Evolutionary conservation across 2,113 vertebrate species (phyloP).

Genomic region (Callopanchax toddi): DNA sequence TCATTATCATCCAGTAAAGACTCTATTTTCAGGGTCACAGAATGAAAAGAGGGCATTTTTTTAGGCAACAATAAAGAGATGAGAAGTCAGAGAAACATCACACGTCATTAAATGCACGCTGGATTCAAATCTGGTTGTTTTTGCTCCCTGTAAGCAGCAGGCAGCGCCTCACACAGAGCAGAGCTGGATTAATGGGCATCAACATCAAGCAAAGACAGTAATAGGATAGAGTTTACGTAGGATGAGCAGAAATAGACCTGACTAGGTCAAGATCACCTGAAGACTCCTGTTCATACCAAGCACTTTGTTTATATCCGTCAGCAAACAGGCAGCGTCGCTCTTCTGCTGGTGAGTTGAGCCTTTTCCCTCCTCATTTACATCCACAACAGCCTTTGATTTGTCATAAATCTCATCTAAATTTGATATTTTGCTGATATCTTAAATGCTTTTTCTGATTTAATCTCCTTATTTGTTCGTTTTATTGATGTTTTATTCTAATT

Average conservation of each 20-base stretch:
- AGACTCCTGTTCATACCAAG: slow-evolving; percentile 15
- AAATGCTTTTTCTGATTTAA: neutral
- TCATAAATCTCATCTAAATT: neutral
- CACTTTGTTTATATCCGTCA: slow-evolving; percentile 34
- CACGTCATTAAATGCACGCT: slow-evolving; percentile 12
- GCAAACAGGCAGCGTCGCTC: slow-evolving; percentile 12
- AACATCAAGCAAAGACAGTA: slow-evolving; percentile 66
- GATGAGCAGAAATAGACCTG: slow-evolving; percentile 69
- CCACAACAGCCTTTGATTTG: neutral
- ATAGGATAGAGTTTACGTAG: slow-evolving; percentile 68
- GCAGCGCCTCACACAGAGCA: slow-evolving; percentile 37
- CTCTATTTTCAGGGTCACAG: slow-evolving; percentile 73
- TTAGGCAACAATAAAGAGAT: slow-evolving; percentile 36
- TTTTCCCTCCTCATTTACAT: neutral
- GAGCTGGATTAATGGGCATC: slow-evolving; percentile 67
- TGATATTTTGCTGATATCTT: neutral
- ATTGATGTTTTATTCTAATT: neutral
- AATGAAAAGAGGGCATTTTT: slow-evolving; percentile 58
- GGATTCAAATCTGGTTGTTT: too few species aligned
- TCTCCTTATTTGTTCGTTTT: neutral
- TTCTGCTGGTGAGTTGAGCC: slow-evolving; percentile 50
- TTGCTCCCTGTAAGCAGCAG: neutral
- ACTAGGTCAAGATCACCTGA: slow-evolving; percentile 37
- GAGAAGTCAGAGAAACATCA: slow-evolving; percentile 34
- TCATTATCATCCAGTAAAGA: slow-evolving; percentile 61